Percentiles rank a stretch among this genome's conserved stretches.
phyloP scores from a whole-genome alignment of 2,113 vertebrate genomes.

The Azemiops feae region DNA sequence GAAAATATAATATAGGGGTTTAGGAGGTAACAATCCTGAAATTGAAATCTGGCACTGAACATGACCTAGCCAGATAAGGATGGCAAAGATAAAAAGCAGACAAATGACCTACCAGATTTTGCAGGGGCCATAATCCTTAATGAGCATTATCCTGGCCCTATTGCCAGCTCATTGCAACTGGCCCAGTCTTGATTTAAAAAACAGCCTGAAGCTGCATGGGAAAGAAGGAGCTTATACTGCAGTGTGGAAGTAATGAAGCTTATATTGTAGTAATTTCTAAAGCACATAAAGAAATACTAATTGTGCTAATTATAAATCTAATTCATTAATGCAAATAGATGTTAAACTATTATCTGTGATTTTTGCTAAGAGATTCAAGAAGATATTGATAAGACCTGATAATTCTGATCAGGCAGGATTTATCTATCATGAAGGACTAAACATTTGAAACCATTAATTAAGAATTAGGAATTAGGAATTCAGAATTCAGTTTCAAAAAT shows the following conservation, averaged over 20 bases:
- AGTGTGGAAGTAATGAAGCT: background rate
- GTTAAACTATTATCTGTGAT: no score
- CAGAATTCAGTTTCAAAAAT: no score
- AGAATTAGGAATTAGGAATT: no score
- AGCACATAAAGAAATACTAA: background rate
- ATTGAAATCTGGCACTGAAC: background rate
- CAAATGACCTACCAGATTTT: background rate
- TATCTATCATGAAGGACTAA: no score
- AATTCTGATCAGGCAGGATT: no score
- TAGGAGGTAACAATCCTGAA: background rate
- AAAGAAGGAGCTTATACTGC: background rate
- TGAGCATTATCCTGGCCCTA: background rate
- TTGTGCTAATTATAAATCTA: background rate
- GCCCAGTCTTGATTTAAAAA: background rate
- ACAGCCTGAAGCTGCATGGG: background rate
- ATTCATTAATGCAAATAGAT: no score
- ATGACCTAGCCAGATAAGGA: background rate
- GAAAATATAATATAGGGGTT: background rate
- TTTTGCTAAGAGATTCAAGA: no score
- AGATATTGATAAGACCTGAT: no score
- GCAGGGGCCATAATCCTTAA: background rate
- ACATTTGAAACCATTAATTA: no score
- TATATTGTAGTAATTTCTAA: background rate
- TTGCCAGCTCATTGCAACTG: background rate
- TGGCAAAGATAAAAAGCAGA: background rate